Percentiles rank a stretch among this genome's conserved stretches.
Evolutionary conservation across 2,888 invertebrate species (phyloP).

Genomic region (Brachypalpus laphriformis): DNA sequence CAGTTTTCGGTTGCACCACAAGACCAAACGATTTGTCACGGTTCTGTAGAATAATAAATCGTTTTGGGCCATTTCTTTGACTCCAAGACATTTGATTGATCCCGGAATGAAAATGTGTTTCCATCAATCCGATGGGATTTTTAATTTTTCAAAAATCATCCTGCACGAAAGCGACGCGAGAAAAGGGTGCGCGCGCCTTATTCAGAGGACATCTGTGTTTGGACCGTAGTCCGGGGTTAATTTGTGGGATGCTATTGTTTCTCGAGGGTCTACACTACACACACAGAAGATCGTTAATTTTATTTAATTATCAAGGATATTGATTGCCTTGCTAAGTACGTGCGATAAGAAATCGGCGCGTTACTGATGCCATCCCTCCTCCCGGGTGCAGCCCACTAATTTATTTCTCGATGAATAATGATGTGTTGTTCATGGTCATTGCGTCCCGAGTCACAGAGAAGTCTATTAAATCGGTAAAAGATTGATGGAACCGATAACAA

Average conservation of each 20-base stretch:
- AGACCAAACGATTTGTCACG: constrained; percentile 69
- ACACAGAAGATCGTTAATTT: constrained; percentile 59
- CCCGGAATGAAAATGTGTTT: constrained; percentile 25
- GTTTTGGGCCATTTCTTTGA: constrained; percentile 63
- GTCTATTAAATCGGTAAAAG: constrained; percentile 53
- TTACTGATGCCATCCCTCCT: constrained; percentile 20
- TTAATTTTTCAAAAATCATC: constrained; percentile 65
- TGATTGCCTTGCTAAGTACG: constrained; percentile 69
- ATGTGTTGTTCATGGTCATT: constrained; percentile 53
- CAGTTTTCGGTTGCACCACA: constrained; percentile 65
- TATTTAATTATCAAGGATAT: constrained; percentile 72
- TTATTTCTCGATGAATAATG: constrained; percentile 66
- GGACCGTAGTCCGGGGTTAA: constrained; percentile 28
- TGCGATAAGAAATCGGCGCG: constrained; percentile 46
- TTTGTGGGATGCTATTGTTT: constrained; percentile 45
- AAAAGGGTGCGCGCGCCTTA: constrained; percentile 45
- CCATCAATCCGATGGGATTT: constrained; percentile 27
- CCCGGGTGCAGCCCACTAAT: constrained; percentile 64
- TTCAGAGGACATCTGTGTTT: constrained; percentile 67
- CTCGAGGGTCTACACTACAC: constrained; percentile 8
- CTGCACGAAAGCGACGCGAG: background rate
- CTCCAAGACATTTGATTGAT: constrained; percentile 72
- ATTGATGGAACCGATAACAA: constrained; percentile 66
- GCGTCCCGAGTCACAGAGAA: background rate
- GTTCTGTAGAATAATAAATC: constrained; percentile 66